phyloP scores from a whole-genome alignment of 2,113 vertebrate genomes.

The Leucosticte australis region DNA sequence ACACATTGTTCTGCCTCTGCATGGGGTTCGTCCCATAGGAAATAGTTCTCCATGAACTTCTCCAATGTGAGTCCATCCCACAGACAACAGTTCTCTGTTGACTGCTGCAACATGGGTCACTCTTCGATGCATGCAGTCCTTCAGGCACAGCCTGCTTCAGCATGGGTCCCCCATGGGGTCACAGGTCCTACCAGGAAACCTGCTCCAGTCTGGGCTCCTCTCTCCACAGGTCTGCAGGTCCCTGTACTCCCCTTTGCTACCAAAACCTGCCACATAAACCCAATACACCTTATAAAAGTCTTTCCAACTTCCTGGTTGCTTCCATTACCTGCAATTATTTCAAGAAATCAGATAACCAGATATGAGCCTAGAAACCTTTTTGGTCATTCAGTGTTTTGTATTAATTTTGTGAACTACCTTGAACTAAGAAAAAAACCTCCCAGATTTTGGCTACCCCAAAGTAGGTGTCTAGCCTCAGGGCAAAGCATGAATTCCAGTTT shows the following conservation, averaged over 20 bases:
- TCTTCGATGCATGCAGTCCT: not conserved
- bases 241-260: not conserved
- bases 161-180: fast-evolving
- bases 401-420: not conserved
- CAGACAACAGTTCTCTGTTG: not conserved
- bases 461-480: not conserved
- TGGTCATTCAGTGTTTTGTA: not conserved
- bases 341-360: not conserved
- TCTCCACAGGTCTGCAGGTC: not conserved
- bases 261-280: not conserved
- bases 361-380: not conserved
- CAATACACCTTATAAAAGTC: not conserved
- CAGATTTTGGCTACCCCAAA: not conserved
- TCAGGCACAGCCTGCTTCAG: not conserved
- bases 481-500: not conserved
- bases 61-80: not conserved
- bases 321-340: not conserved
- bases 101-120: not conserved
- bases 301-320: not conserved
- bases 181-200: not conserved
- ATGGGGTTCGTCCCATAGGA: not conserved
- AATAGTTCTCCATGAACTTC: not conserved
- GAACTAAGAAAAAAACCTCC: not conserved
- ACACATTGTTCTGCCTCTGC: not conserved
- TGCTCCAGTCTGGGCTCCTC: not conserved